A percentile compares a stretch with the other conserved stretches of the same genome.
Conservation (phyloP, 1,140 invertebrate genomes). For the Monochamus saltuarius region DNA sequence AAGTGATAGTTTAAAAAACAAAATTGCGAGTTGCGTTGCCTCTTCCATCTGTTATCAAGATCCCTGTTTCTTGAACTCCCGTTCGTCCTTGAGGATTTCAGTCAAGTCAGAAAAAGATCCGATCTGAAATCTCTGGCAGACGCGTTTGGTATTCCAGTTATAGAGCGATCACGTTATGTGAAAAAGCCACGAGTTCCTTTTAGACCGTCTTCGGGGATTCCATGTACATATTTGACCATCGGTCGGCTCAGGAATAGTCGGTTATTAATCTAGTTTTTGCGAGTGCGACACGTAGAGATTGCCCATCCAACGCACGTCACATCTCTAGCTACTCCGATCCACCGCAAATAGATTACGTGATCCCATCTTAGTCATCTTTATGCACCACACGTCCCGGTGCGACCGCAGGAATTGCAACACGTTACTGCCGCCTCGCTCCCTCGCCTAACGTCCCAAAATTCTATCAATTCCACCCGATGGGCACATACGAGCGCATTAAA, state of each 20-base stretch:
- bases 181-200: no score
- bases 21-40: no score
- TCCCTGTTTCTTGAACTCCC: no score
- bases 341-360: slow-evolving; percentile 49
- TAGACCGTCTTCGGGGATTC: no score
- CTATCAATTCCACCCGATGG: slow-evolving; percentile 39
- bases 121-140: no score
- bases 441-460: slow-evolving; percentile 31
- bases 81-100: no score
- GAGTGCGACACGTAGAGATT: slow-evolving; percentile 39
- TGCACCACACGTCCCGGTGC: slow-evolving; percentile 42
- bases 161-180: no score
- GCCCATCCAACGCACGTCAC: slow-evolving; percentile 41
- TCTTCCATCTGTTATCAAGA: no score
- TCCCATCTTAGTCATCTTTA: slow-evolving; percentile 44
- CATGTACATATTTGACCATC: slow-evolving; percentile 2
- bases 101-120: no score
- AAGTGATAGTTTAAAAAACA: no score
- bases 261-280: slow-evolving; percentile 43
- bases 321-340: slow-evolving; percentile 31
- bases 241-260: slow-evolving; percentile 22
- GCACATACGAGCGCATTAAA: slow-evolving; percentile 22
- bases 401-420: slow-evolving; percentile 45
- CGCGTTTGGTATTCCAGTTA: no score
- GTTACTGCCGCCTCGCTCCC: slow-evolving; percentile 31